These are phyloP conservation scores for Zaprionus lineosus DNA, from an alignment of 2,888 invertebrate genomes.

Conservation along the genomic window DNA sequence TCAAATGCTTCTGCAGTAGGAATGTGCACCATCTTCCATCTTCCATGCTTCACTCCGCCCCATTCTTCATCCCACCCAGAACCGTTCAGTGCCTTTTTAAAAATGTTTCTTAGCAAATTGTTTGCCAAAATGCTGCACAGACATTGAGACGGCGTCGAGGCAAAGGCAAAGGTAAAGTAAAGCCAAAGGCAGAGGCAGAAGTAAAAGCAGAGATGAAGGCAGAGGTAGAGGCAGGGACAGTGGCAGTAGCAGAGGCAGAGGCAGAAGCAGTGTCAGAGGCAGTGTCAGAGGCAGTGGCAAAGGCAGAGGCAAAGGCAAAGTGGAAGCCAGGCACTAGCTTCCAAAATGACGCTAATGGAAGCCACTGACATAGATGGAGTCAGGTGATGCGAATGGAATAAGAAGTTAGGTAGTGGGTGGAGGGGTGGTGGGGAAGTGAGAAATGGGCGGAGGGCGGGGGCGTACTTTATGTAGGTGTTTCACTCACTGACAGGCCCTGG, in stretches of 20 bases:
- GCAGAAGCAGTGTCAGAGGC: slow-evolving; percentile 1
- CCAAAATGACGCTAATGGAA: slow-evolving; percentile 70
- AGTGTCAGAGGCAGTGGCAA: slow-evolving; percentile 8
- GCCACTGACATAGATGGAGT: slow-evolving; percentile 53
- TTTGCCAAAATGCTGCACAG: slow-evolving; percentile 70
- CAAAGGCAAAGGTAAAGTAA: slow-evolving; percentile 5
- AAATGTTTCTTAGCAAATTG: slow-evolving; percentile 75
- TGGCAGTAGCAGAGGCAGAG: slow-evolving; percentile 8
- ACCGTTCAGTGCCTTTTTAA: slow-evolving; percentile 61
- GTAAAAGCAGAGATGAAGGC: too few species aligned
- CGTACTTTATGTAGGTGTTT: slow-evolving; percentile 11
- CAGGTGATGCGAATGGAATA: not conserved
- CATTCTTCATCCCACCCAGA: too few species aligned
- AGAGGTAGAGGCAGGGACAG: too few species aligned
- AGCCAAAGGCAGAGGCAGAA: too few species aligned
- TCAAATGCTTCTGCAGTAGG: slow-evolving; percentile 65
- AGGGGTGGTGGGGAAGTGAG: not conserved
- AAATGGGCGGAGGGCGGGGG: not conserved
- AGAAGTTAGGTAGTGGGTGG: not conserved
- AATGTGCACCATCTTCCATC: slow-evolving; percentile 24
- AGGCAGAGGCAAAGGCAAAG: slow-evolving; percentile 6
- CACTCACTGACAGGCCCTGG: slow-evolving; percentile 27
- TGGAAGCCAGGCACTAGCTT: slow-evolving; percentile 35
- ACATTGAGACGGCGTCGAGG: slow-evolving; percentile 35
- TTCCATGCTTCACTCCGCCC: not conserved